A percentile compares a stretch with the other conserved stretches of the same genome.
Conservation (phyloP, 2,113 vertebrate genomes). For the Nannospalax galili region DNA sequence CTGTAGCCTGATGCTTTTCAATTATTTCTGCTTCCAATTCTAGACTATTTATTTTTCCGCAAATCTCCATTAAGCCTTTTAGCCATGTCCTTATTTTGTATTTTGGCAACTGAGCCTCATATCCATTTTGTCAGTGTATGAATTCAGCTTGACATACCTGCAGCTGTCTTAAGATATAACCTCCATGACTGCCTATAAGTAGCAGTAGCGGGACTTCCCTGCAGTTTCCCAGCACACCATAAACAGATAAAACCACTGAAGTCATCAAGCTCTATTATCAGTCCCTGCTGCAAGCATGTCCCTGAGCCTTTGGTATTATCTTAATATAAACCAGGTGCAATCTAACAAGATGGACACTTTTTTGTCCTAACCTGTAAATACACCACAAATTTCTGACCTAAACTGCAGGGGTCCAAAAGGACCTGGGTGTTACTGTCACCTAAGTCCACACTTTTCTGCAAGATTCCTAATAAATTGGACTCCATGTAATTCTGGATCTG, state of each 20-base stretch:
- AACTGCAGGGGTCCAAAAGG: background rate
- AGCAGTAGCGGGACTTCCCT: background rate
- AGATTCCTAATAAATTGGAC: background rate
- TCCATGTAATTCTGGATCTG: background rate
- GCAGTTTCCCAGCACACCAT: background rate
- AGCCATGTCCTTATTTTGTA: background rate
- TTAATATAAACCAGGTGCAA: background rate
- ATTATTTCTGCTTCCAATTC: background rate
- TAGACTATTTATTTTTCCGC: background rate
- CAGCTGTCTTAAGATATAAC: background rate
- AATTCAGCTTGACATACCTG: background rate
- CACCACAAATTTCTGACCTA: background rate
- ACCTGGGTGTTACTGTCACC: background rate
- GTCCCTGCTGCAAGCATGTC: background rate
- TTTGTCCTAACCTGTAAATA: background rate
- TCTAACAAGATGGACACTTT: background rate
- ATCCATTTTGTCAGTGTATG: background rate
- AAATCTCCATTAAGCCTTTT: background rate
- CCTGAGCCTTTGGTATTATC: background rate
- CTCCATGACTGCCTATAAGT: background rate
- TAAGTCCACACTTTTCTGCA: background rate
- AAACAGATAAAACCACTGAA: background rate
- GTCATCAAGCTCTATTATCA: background rate
- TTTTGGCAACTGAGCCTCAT: background rate
- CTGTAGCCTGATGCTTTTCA: background rate